Evolutionary conservation across 2,797 vertebrate genomes (phyloP).

Genomic region (Acanthiza pusilla): DNA sequence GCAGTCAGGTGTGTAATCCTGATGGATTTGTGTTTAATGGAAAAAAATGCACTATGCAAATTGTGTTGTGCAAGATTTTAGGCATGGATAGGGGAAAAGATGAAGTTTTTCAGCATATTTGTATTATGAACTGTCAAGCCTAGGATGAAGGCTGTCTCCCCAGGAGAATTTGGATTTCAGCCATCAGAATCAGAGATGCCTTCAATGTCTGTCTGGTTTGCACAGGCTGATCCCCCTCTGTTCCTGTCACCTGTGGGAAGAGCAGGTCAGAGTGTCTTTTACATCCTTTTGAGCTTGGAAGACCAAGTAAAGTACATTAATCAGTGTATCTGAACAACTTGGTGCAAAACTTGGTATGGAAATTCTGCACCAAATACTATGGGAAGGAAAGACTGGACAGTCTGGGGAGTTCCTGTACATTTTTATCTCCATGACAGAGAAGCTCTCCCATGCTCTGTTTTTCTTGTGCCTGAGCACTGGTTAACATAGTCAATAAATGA

Average conservation of each 20-base stretch:
- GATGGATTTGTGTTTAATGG: neutral
- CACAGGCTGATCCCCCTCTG: neutral
- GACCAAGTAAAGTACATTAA: neutral
- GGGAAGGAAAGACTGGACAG: neutral
- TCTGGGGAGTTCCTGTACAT: rapidly evolving
- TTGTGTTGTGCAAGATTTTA: neutral
- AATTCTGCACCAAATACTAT: neutral
- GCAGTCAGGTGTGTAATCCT: neutral
- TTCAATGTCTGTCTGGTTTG: neutral
- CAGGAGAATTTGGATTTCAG: neutral
- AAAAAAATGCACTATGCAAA: neutral
- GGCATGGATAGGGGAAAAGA: neutral
- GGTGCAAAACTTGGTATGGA: neutral
- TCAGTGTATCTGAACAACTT: neutral
- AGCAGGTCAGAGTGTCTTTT: neutral
- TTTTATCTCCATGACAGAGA: neutral
- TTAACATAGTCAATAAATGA: neutral
- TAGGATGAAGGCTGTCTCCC: neutral
- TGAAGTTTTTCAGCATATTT: neutral
- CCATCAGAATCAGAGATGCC: neutral
- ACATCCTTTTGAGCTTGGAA: neutral
- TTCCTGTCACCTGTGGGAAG: neutral
- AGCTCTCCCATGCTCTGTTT: neutral
- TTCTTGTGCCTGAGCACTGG: neutral
- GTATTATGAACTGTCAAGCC: neutral